phyloP scores from a whole-genome alignment of 1,140 invertebrate genomes.

The Melanaphis sacchari region DNA sequence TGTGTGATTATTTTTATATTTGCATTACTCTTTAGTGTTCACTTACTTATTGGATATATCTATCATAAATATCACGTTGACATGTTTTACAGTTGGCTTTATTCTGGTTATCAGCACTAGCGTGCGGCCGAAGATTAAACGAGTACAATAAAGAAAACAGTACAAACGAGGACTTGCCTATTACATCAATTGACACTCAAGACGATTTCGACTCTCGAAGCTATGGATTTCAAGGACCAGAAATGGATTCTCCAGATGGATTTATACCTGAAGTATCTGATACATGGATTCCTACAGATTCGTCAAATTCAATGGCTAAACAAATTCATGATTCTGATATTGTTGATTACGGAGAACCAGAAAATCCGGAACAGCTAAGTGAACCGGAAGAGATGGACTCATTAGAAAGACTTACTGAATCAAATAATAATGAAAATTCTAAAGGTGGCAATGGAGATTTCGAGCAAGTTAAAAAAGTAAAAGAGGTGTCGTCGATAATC shows the following conservation, averaged over 20 bases:
- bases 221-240: background rate
- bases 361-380: background rate
- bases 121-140: background rate
- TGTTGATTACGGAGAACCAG: background rate
- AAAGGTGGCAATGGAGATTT: background rate
- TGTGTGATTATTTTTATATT: background rate
- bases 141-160: background rate
- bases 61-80: background rate
- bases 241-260: background rate
- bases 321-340: background rate
- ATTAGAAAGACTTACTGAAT: background rate
- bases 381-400: background rate
- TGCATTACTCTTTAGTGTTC: background rate
- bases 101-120: conserved; percentile 10
- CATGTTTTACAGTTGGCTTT: conserved; percentile 38
- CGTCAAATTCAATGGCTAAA: background rate
- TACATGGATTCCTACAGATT: background rate
- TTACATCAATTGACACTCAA: background rate
- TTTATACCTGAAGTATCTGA: background rate
- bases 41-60: background rate
- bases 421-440: background rate
- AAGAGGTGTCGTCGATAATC: conserved; percentile 25
- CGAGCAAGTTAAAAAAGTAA: conserved; percentile 38
- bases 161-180: background rate
- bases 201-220: background rate